phyloP scores from a whole-genome alignment of 2,797 vertebrate species.

The Artibeus jamaicensis region DNA sequence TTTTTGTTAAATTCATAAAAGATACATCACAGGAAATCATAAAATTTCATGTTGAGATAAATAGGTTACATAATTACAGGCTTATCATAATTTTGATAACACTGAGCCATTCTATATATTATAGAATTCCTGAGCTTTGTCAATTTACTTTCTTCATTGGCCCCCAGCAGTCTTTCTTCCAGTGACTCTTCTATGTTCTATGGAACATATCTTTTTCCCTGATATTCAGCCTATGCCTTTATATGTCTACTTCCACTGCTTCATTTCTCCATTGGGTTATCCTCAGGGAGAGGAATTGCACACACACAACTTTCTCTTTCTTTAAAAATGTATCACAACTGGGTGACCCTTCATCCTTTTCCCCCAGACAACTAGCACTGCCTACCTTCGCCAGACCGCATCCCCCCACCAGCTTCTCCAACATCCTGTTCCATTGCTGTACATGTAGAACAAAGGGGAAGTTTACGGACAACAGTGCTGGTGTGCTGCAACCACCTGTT shows the following conservation, averaged over 20 bases:
- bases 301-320: constrained; percentile 42
- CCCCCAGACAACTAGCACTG: constrained; percentile 34
- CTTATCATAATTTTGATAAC: constrained; percentile 34
- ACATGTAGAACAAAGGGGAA: constrained; percentile 45
- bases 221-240: constrained; percentile 45
- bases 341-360: constrained; percentile 37
- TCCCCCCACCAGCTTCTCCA: constrained; percentile 66
- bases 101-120: constrained; percentile 25
- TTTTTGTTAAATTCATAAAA: constrained; percentile 41
- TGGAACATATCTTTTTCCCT: constrained; percentile 51
- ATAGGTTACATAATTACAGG: constrained; percentile 48
- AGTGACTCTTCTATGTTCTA: constrained; percentile 44
- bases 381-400: constrained; percentile 50
- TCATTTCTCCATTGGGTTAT: constrained; percentile 14
- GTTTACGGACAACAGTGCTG: constrained; percentile 29
- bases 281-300: constrained; percentile 15
- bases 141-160: not conserved
- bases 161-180: constrained; percentile 46
- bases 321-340: constrained; percentile 18
- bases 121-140: constrained; percentile 67
- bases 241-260: not conserved
- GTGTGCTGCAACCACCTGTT: constrained; percentile 49
- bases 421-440: constrained; percentile 45
- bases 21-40: constrained; percentile 44
- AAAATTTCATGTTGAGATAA: constrained; percentile 39